Evolutionary conservation across 2,113 vertebrate genomes (phyloP).

Genomic region (Bubo blakistoni): DNA sequence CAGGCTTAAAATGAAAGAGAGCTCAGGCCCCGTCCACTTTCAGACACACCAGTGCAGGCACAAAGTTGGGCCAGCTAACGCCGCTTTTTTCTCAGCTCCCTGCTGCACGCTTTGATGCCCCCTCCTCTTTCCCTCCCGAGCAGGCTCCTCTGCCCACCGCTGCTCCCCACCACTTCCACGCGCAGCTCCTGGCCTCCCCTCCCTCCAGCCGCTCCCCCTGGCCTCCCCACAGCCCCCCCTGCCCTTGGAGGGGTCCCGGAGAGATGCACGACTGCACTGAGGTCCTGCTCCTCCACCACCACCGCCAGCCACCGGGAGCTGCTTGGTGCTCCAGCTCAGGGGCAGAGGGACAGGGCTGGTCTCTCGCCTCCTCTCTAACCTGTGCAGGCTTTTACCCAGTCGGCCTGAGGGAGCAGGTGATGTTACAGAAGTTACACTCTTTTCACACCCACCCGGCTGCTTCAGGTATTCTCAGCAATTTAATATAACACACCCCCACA

Average conservation of each 20-base stretch:
- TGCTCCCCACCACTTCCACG: neutral
- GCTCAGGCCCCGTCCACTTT: neutral
- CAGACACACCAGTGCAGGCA: neutral
- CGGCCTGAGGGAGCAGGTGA: neutral
- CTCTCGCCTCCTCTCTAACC: neutral
- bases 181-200: neutral
- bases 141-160: neutral
- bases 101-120: neutral
- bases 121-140: neutral
- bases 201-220: neutral
- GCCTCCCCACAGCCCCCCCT: neutral
- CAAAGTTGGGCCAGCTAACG: neutral
- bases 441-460: neutral
- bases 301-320: neutral
- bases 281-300: neutral
- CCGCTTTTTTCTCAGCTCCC: neutral
- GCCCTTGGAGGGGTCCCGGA: neutral
- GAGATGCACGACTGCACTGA: rapidly evolving
- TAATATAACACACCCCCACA: neutral
- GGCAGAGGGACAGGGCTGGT: neutral
- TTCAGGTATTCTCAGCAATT: neutral
- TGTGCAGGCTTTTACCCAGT: neutral
- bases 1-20: slow-evolving; percentile 13
- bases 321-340: neutral
- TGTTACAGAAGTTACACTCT: neutral